Evolutionary conservation across 1,140 invertebrate species (phyloP).

Genomic region (Chironomus tepperi): DNA sequence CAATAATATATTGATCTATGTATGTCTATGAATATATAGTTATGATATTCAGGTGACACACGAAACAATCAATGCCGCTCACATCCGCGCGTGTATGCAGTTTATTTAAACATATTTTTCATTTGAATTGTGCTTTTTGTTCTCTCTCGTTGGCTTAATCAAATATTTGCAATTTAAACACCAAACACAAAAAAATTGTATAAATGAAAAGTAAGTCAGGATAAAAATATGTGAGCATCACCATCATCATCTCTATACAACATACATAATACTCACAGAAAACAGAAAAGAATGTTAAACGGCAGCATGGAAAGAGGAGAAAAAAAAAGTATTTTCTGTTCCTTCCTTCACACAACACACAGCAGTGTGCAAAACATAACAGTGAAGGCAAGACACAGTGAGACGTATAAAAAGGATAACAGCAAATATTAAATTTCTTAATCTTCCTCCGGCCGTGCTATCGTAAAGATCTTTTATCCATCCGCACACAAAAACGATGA

Average conservation of each 20-base stretch:
- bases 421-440: conserved; percentile 23
- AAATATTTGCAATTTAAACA: not conserved
- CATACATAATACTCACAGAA: not conserved
- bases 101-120: too few species aligned
- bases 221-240: not conserved
- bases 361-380: not conserved
- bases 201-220: not conserved
- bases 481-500: not conserved
- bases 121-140: too few species aligned
- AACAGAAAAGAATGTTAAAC: not conserved
- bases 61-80: too few species aligned
- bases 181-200: not conserved
- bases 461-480: conserved; percentile 3
- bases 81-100: too few species aligned
- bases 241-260: not conserved
- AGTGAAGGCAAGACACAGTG: not conserved
- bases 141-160: too few species aligned
- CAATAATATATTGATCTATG: too few species aligned
- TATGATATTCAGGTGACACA: too few species aligned
- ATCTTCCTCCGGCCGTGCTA: not conserved
- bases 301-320: not conserved
- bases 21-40: too few species aligned
- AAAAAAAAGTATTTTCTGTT: not conserved
- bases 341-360: not conserved
- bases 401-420: conserved; percentile 22